These are phyloP conservation scores for Centropus unirufus DNA, from an alignment of 2,113 vertebrate genomes.

Conservation along the genomic window DNA sequence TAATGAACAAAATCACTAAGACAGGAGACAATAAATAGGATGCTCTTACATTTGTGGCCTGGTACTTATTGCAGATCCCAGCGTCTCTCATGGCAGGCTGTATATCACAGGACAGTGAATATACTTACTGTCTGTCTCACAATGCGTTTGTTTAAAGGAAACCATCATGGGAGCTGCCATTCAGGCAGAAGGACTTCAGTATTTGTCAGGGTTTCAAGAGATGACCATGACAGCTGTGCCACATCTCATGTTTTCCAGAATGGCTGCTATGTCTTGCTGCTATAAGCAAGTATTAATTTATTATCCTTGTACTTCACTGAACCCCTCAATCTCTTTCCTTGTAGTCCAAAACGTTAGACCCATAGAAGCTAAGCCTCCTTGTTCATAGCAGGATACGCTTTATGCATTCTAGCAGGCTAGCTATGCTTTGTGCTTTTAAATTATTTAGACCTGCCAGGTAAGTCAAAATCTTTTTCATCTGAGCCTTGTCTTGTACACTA, in stretches of 20 bases:
- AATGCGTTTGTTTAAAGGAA: neutral
- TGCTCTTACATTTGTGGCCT: neutral
- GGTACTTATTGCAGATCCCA: neutral
- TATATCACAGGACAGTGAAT: neutral
- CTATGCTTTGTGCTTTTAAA: slow-evolving; percentile 74
- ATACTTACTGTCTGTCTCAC: neutral
- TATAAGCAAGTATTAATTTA: neutral
- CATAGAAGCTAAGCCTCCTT: slow-evolving; percentile 44
- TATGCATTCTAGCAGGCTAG: slow-evolving; percentile 51
- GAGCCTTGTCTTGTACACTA: slow-evolving; percentile 67
- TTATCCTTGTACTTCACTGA: neutral
- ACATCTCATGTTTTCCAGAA: neutral
- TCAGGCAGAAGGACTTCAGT: neutral
- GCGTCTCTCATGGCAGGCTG: neutral
- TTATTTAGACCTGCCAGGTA: slow-evolving; percentile 76
- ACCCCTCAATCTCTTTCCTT: slow-evolving; percentile 12
- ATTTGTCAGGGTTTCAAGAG: neutral
- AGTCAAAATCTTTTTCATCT: slow-evolving; percentile 76
- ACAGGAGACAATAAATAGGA: neutral
- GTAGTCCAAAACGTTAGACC: slow-evolving; percentile 51
- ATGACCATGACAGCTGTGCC: neutral
- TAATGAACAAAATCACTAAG: neutral
- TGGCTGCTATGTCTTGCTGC: neutral
- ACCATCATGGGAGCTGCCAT: neutral
- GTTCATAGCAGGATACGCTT: slow-evolving; percentile 67